Evolutionary conservation across 92 coral and sea anemone species (phyloP), one percentile per base, ranked within the genome.

Genomic region (Umimayanthus kanabou): DNA sequence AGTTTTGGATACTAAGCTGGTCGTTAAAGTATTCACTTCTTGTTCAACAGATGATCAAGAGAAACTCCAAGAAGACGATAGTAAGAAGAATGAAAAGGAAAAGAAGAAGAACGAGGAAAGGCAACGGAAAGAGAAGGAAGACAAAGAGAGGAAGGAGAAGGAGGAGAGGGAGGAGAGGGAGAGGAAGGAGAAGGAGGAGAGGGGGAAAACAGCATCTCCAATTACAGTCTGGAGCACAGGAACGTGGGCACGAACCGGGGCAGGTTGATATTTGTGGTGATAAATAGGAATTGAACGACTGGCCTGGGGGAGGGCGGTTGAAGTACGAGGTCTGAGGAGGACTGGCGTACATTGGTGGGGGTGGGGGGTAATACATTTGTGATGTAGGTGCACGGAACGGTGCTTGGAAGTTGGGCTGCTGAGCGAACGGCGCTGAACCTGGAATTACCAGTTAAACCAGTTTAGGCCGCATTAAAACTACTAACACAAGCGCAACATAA

Each of bases 191-290:
- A n/a, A n/a, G n/a, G n/a, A 5, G 90, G 74, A 89, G 30, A n/a
- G 91, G 86, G 13, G 89, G 73, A 14, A 71, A 40, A 57, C 93
- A 91, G 45, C 93, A 91, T 33, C 74, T 72, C 30, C 89, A 88
- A 37, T 87, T 84, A 49, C 93, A 91, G 64, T 72, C 58, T 25
- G 93, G 91, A 23, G 93, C 93, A 28, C 93, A 91, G 2, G 85
- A 47, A 3, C 80, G 61, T 15, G 91, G 91, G 61, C 93, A 91
- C 10, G 91, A 74, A 58, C 93, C 93, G 2, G 93, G 93, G 25
- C 93, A 91, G 18, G 80, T 66, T 13, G 70, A 25, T 39, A 64
- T 64, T 81, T 65, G 55, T 23, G 74, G 76, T 4, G 85, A 81
- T 23, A 81, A 39, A 43, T 64, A 65, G 9, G 76, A 42, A 14